Evolutionary conservation across 2,113 vertebrate genomes (phyloP).

Genomic region (Spea multiplicata): DNA sequence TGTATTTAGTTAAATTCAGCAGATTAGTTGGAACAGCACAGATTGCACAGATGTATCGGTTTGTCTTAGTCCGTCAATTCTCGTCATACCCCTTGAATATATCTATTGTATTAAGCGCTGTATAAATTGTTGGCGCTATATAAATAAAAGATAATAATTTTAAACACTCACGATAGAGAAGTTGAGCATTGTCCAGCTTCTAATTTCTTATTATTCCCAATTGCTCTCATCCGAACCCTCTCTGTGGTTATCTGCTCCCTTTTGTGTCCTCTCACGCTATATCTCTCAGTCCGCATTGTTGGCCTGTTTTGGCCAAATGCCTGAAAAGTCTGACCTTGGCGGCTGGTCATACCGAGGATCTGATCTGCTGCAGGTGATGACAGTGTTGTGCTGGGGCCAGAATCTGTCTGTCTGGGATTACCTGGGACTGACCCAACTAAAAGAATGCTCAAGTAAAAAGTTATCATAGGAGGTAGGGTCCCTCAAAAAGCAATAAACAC

Average conservation of each 20-base stretch:
- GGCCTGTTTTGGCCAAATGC: neutral
- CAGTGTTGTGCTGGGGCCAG: neutral
- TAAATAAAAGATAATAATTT: no score
- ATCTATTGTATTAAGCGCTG: no score
- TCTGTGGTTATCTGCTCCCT: neutral
- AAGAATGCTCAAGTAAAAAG: neutral
- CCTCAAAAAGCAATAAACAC: neutral
- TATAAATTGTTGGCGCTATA: no score
- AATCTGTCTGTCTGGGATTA: neutral
- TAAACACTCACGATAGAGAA: no score
- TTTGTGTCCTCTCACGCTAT: neutral
- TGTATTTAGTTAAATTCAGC: no score
- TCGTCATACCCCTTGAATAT: no score
- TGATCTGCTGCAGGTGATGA: conserved; percentile 7
- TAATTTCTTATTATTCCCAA: neutral
- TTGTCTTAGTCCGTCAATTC: no score
- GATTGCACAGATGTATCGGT: no score
- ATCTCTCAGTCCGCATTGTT: neutral
- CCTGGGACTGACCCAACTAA: neutral
- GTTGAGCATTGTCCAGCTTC: no score
- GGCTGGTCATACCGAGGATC: neutral
- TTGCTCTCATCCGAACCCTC: neutral
- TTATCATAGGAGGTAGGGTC: neutral
- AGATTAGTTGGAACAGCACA: no score
- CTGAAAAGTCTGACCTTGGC: conserved; percentile 14